These are phyloP conservation scores for Muricea muricata DNA, from an alignment of 92 coral and sea anemone species.

Conservation along the genomic window DNA sequence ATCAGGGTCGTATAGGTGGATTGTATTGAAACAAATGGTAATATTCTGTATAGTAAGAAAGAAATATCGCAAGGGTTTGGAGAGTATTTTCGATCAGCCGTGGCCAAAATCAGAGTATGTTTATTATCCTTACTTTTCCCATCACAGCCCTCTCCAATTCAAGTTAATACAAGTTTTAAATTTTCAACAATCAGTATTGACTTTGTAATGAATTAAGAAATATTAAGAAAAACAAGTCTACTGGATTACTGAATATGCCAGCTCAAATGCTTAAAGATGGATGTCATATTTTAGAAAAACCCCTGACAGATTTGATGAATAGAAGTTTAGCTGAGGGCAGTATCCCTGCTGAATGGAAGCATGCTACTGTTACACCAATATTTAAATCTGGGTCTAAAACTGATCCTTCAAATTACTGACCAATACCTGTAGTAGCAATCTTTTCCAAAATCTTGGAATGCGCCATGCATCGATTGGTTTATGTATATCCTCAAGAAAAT, in stretches of 20 bases:
- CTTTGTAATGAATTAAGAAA: too few relatives aligned
- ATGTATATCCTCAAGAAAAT: too few relatives aligned
- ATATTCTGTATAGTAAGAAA: background rate
- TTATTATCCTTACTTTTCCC: background rate
- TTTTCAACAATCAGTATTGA: background rate
- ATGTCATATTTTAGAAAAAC: background rate
- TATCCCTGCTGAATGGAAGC: conserved; percentile 5
- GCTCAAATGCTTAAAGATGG: conserved; percentile 9
- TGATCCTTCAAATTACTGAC: too few relatives aligned
- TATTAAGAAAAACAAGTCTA: background rate
- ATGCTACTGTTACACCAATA: background rate
- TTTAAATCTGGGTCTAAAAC: background rate
- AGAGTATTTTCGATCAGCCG: background rate
- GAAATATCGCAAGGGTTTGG: background rate
- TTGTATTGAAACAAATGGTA: background rate
- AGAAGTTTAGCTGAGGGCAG: background rate
- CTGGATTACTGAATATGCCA: background rate
- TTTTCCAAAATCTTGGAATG: too few relatives aligned
- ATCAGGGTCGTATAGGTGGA: too few relatives aligned
- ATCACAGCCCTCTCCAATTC: background rate
- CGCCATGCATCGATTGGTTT: too few relatives aligned
- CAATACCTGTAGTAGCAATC: too few relatives aligned
- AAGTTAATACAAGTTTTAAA: background rate
- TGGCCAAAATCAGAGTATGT: background rate
- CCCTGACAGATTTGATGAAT: background rate